Percentiles rank a stretch among this genome's conserved stretches.
Evolutionary conservation across 1,140 invertebrate genomes (phyloP).

Genomic region (Liolophura sinensis): DNA sequence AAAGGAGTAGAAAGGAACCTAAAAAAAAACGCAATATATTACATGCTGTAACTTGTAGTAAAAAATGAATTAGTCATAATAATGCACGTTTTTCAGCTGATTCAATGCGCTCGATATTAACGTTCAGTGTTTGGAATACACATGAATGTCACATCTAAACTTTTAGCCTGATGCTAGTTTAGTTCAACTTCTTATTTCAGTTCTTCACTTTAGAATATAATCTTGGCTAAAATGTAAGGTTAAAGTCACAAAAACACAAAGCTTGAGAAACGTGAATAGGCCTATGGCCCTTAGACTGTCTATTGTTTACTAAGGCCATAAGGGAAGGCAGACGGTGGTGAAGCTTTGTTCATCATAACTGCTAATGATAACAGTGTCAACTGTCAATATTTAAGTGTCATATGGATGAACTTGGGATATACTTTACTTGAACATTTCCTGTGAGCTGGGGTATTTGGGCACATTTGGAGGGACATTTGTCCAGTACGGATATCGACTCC

Average conservation of each 20-base stretch:
- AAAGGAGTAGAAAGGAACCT: neutral
- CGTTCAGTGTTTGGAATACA: no score
- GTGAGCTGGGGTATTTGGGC: slow-evolving; percentile 46
- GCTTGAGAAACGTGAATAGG: no score
- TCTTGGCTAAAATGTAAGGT: no score
- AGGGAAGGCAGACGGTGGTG: neutral
- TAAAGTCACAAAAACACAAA: no score
- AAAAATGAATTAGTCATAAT: neutral
- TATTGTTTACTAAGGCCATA: neutral
- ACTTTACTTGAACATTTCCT: slow-evolving; percentile 50
- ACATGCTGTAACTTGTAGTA: neutral
- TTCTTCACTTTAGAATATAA: no score
- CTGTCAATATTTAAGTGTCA: no score
- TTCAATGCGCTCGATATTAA: neutral
- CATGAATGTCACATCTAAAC: no score
- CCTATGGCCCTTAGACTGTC: no score
- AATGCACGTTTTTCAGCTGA: neutral
- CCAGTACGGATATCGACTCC: slow-evolving; percentile 45
- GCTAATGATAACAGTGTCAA: no score
- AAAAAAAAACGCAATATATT: neutral
- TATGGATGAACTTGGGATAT: neutral
- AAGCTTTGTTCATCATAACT: neutral
- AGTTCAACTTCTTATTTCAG: no score
- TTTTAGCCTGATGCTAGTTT: no score
- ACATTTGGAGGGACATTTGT: slow-evolving; percentile 46